These are phyloP conservation scores for Mixornis gularis DNA, from an alignment of 2,113 vertebrate species.

Conservation along the genomic window DNA sequence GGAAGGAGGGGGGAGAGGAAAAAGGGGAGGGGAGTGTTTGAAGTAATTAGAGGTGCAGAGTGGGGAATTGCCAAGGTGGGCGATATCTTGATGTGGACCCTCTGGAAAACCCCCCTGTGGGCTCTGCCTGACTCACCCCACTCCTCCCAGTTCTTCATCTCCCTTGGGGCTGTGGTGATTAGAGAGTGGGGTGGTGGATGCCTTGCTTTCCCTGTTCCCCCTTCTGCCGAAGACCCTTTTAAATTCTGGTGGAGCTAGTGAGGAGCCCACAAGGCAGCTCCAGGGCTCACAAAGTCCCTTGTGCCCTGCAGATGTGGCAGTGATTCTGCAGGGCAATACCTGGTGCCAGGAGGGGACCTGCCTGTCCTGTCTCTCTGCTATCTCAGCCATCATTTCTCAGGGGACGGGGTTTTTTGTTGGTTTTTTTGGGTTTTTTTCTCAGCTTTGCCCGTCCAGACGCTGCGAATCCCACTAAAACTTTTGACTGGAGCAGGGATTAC, in stretches of 20 bases:
- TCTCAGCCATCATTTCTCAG: neutral
- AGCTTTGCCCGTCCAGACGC: neutral
- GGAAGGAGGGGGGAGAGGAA: neutral
- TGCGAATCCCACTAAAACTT: slow-evolving; percentile 49
- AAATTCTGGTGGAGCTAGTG: neutral
- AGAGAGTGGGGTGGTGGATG: neutral
- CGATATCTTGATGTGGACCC: neutral
- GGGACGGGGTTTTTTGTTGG: neutral
- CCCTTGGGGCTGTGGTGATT: neutral
- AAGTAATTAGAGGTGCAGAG: slow-evolving; percentile 50
- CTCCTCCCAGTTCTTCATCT: neutral
- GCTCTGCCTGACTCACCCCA: neutral
- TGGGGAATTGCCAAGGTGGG: neutral
- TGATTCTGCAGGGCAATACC: neutral
- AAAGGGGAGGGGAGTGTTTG: neutral
- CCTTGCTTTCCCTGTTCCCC: neutral
- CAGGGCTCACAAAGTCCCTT: neutral
- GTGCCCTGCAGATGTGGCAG: neutral
- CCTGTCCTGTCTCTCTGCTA: neutral
- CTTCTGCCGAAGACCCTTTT: neutral
- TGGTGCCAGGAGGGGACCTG: neutral
- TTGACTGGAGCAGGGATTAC: slow-evolving; percentile 55
- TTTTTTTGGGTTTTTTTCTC: neutral
- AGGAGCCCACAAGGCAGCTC: neutral
- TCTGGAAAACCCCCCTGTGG: neutral